Conservation (phyloP, 1,140 invertebrate genomes). For the Heliconius melpomene region DNA sequence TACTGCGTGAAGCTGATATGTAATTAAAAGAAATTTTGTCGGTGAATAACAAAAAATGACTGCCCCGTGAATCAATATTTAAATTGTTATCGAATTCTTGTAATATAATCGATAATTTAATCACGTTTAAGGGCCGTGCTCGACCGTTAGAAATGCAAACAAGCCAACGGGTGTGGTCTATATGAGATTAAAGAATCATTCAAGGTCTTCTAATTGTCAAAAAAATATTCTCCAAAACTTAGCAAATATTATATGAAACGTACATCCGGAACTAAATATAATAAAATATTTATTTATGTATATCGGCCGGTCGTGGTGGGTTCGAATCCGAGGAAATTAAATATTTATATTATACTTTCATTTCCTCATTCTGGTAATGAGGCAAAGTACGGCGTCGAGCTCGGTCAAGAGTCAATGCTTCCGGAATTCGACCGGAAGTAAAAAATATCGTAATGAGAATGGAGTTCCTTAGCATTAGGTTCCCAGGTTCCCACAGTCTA, state of each 20-base stretch:
- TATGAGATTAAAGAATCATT: constrained; percentile 49
- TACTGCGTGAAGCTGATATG: too few species aligned
- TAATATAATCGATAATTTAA: constrained; percentile 65
- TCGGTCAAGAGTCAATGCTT: too few species aligned
- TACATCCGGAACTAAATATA: constrained; percentile 50
- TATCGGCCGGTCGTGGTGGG: not conserved
- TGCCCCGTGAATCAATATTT: constrained; percentile 61
- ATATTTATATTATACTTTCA: too few species aligned
- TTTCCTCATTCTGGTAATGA: too few species aligned
- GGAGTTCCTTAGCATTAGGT: too few species aligned
- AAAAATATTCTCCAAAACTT: constrained; percentile 37
- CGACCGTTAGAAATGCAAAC: constrained; percentile 62
- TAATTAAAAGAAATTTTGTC: constrained; percentile 50
- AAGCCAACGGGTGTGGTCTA: constrained; percentile 55
- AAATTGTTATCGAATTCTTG: constrained; percentile 53
- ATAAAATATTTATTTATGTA: not conserved
- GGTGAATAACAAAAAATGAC: constrained; percentile 55
- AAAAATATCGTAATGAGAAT: too few species aligned
- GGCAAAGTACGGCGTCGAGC: too few species aligned
- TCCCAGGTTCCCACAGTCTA: too few species aligned
- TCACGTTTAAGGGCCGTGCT: constrained; percentile 58
- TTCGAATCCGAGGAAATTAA: too few species aligned
- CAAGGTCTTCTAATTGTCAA: constrained; percentile 51
- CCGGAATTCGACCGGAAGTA: too few species aligned
- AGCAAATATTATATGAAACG: constrained; percentile 37